Percentiles rank a stretch among this genome's conserved stretches.
Conservation (phyloP, 2,113 vertebrate species). For the Rhegmatorhina hoffmannsi region DNA sequence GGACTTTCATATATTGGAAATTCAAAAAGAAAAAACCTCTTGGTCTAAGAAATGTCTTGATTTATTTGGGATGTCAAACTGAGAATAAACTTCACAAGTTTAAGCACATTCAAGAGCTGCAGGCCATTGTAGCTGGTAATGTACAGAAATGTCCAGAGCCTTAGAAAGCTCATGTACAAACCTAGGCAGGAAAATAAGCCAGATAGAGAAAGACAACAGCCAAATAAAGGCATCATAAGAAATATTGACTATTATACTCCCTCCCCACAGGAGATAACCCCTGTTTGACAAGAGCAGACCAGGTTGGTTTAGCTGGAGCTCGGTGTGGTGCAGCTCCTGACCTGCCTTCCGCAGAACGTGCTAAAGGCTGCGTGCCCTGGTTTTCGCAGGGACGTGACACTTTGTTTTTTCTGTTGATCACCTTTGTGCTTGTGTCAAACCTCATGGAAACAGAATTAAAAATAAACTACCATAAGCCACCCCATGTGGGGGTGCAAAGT, state of each 20-base stretch:
- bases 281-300: neutral
- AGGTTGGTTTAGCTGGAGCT: neutral
- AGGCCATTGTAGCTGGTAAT: neutral
- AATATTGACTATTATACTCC: neutral
- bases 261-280: accelerated
- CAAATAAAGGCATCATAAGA: neutral
- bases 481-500: neutral
- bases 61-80: neutral
- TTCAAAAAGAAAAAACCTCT: neutral
- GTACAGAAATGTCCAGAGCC: neutral
- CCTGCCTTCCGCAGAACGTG: neutral
- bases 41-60: neutral
- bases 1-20: neutral
- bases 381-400: conserved; percentile 16
- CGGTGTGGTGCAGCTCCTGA: neutral
- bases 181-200: neutral
- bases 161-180: neutral
- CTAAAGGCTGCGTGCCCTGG: neutral
- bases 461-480: neutral
- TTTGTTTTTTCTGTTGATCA: conserved; percentile 44
- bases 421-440: conserved; percentile 59
- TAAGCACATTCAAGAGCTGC: neutral
- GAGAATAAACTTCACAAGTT: neutral
- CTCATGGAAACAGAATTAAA: conserved; percentile 24
- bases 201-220: neutral